Evolutionary conservation across 2,113 vertebrate species (phyloP).

Genomic region (Plestiodon gilberti): DNA sequence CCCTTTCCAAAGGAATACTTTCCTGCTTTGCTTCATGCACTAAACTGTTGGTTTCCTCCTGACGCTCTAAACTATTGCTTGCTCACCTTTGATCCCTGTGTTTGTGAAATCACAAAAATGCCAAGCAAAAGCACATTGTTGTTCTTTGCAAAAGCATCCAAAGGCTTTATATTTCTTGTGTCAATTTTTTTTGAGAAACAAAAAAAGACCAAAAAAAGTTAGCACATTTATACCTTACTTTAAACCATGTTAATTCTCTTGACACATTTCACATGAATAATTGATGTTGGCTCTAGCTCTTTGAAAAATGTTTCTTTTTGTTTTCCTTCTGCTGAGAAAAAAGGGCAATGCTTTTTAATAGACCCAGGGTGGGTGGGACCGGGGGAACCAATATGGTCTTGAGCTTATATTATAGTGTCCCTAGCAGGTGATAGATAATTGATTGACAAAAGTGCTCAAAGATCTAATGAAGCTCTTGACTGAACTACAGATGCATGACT

Average conservation of each 20-base stretch:
- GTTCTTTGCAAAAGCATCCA: constrained; percentile 39
- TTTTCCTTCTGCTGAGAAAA: constrained; percentile 62
- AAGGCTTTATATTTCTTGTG: constrained; percentile 31
- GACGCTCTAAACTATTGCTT: constrained; percentile 41
- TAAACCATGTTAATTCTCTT: constrained; percentile 17
- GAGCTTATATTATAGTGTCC: not conserved
- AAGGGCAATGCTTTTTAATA: constrained; percentile 62
- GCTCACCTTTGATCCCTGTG: constrained; percentile 29
- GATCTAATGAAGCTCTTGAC: constrained; percentile 33
- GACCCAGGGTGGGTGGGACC: not conserved
- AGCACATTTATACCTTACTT: constrained; percentile 11
- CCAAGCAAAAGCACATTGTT: constrained; percentile 40
- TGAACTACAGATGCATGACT: constrained; percentile 26
- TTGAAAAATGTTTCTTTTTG: constrained; percentile 64
- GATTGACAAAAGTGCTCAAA: constrained; percentile 34
- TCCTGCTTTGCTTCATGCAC: constrained; percentile 42
- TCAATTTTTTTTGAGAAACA: constrained; percentile 35
- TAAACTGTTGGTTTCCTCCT: constrained; percentile 12
- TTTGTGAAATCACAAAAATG: constrained; percentile 44
- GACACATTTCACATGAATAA: constrained; percentile 33
- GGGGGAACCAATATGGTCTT: not conserved
- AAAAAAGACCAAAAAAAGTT: not conserved
- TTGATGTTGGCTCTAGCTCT: constrained; percentile 70
- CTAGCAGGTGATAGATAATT: constrained; percentile 36
- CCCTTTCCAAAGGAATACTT: not conserved